phyloP scores from a whole-genome alignment of 2,888 invertebrate genomes.

The Watsonalla cultraria region DNA sequence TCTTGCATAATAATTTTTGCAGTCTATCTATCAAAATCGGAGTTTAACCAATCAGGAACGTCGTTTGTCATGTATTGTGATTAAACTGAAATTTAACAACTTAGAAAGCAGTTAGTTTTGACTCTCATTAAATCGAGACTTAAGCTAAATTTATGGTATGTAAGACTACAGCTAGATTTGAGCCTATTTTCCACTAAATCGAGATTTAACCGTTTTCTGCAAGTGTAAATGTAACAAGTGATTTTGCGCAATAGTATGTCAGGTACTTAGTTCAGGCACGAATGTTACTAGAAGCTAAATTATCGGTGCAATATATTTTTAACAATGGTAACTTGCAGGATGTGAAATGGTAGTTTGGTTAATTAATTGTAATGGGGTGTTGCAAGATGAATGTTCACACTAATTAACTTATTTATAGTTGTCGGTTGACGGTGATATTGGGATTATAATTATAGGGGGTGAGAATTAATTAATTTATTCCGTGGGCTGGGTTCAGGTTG shows the following conservation, averaged over 20 bases:
- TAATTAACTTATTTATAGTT: constrained; percentile 31
- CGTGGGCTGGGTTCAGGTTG: constrained; percentile 45
- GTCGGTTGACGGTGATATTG: constrained; percentile 30
- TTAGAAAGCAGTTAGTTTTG: too few species aligned
- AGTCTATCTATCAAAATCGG: too few species aligned
- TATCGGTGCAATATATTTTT: constrained; percentile 63
- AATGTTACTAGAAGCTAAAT: constrained; percentile 38
- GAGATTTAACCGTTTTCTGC: too few species aligned
- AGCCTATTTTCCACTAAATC: too few species aligned
- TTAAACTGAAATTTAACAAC: too few species aligned
- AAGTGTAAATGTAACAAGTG: constrained; percentile 22
- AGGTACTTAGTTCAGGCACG: constrained; percentile 38
- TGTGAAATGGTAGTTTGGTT: constrained; percentile 37
- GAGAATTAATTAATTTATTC: constrained; percentile 38
- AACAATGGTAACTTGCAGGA: constrained; percentile 43
- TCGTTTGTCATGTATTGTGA: too few species aligned
- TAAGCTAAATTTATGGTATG: too few species aligned
- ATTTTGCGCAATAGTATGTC: constrained; percentile 45
- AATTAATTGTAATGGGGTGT: constrained; percentile 39
- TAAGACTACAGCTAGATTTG: too few species aligned
- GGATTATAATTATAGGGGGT: constrained; percentile 30
- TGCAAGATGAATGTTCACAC: constrained; percentile 55
- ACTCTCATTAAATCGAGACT: too few species aligned
- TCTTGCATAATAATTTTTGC: too few species aligned
- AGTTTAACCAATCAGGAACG: too few species aligned